Evolutionary conservation across 2,888 invertebrate genomes (phyloP), one percentile per base, ranked within the genome.

Genomic region (Caenorhabditis sulstoni): DNA sequence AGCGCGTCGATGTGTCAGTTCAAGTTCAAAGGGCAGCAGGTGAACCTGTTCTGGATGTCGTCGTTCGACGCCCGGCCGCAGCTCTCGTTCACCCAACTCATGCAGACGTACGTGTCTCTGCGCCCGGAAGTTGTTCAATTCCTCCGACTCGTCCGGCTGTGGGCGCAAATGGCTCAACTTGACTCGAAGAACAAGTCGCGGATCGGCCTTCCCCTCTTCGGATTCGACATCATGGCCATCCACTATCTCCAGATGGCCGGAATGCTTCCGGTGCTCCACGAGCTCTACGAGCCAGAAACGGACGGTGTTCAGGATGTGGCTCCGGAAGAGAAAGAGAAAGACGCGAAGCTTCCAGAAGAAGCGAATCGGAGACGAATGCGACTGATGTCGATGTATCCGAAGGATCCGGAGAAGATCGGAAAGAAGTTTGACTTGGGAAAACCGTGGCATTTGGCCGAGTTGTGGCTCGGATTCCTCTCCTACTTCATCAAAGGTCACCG

Each of bases 121-220:
- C 57, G 62, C 0, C 61, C 71, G 3, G 73, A 66, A 52, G 88
- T 90, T n/a, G 67, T 83, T 16, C 79, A 86, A 9, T 79, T 91
- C 37, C 89, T 89, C 4, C 81, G 88, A 23, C 82, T 86, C 14
- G 85, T 91, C 39, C 83, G 91, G 23, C 85, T 91, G 65, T 92
- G 92, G 92, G 92, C 92, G 0, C 90, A 90, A 29, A 45, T 20
- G 35, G 59, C 62, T 5, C 75, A 67, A 0, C 53, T 82, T 1
- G 65, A 67, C 20, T 71, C 92, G 41, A 92, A 92, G 83, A 87
- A 91, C 41, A 91, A 91, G 78, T 89, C 91, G 18, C 87, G 89
- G 57, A 92, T 92, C 8, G 91, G 91, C 14, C 88, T 93, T 49
- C 92, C 93, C 1, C 87, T 92, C 0, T 91, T 92, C 81, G 91